Conservation (phyloP, 2,113 vertebrate genomes). For the Phalacrocorax pelagicus region DNA sequence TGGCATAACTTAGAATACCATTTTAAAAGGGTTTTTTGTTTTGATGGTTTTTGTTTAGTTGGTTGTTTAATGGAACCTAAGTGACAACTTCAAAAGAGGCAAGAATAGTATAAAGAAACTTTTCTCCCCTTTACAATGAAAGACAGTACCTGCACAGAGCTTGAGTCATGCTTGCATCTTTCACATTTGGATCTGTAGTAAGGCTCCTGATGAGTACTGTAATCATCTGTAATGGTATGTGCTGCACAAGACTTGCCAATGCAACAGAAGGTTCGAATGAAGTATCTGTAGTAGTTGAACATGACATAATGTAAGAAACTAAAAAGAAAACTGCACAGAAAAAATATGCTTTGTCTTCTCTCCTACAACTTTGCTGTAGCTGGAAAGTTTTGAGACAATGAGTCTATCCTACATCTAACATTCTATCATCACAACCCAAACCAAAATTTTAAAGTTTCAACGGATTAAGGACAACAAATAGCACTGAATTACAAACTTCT, state of each 20-base stretch:
- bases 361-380: neutral
- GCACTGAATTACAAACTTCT: neutral
- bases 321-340: neutral
- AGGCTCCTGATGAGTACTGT: slow-evolving; percentile 97
- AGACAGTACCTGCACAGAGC: slow-evolving; percentile 91
- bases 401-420: neutral
- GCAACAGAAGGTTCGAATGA: slow-evolving; percentile 94
- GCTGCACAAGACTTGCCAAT: slow-evolving; percentile 94
- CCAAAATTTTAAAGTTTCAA: neutral
- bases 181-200: slow-evolving; percentile 95
- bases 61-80: neutral
- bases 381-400: neutral
- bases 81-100: neutral
- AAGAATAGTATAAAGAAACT: neutral
- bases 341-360: neutral
- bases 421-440: neutral
- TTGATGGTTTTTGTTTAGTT: rapidly evolving
- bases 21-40: neutral
- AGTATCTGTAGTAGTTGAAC: slow-evolving; percentile 76
- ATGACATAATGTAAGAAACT: neutral
- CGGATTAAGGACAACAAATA: neutral
- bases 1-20: neutral
- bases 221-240: slow-evolving; percentile 98
- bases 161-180: slow-evolving; percentile 96
- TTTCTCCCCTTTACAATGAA: neutral